Percentiles rank a stretch among this genome's conserved stretches.
These are phyloP conservation scores for Hermaeophaga mercurialis DNA, from an alignment of 2,888 invertebrate genomes.

Conservation along the genomic window DNA sequence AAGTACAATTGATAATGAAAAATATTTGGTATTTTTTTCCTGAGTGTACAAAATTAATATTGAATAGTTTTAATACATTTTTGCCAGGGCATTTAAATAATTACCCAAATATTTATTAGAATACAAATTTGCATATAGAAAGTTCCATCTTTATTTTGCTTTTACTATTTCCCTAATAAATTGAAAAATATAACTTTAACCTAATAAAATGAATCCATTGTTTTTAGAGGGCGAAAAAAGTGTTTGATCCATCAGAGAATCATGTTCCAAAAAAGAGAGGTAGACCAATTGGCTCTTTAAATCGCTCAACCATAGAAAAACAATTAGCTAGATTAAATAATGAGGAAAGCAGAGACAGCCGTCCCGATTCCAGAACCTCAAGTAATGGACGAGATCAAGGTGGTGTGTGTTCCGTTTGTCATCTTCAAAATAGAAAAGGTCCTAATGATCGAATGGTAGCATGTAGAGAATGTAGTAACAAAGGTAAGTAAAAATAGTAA, in stretches of 20 bases:
- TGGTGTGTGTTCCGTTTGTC: slow-evolving; percentile 68
- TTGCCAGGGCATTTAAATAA: too few species aligned
- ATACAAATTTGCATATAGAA: too few species aligned
- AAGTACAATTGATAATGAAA: too few species aligned
- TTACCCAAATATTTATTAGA: too few species aligned
- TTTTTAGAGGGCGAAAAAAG: slow-evolving; percentile 75
- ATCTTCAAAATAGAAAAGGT: slow-evolving; percentile 63
- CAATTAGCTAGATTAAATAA: slow-evolving; percentile 47
- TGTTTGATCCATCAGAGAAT: slow-evolving; percentile 85
- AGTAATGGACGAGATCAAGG: slow-evolving; percentile 58
- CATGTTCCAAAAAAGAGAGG: slow-evolving; percentile 77
- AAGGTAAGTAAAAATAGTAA: too few species aligned
- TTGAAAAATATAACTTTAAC: too few species aligned
- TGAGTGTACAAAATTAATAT: too few species aligned
- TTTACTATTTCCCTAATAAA: too few species aligned
- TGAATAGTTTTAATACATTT: too few species aligned
- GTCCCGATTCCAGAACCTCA: slow-evolving; percentile 54
- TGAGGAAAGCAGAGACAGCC: slow-evolving; percentile 48
- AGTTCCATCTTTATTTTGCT: too few species aligned
- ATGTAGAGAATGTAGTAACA: slow-evolving; percentile 74
- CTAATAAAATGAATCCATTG: too few species aligned
- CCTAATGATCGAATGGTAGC: slow-evolving; percentile 68
- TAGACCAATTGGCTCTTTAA: slow-evolving; percentile 67
- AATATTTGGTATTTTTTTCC: too few species aligned
- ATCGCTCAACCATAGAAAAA: slow-evolving; percentile 65